Base-by-base conservation (phyloP, 2,888 invertebrate species). In the Odontocolon sp. region DNA sequence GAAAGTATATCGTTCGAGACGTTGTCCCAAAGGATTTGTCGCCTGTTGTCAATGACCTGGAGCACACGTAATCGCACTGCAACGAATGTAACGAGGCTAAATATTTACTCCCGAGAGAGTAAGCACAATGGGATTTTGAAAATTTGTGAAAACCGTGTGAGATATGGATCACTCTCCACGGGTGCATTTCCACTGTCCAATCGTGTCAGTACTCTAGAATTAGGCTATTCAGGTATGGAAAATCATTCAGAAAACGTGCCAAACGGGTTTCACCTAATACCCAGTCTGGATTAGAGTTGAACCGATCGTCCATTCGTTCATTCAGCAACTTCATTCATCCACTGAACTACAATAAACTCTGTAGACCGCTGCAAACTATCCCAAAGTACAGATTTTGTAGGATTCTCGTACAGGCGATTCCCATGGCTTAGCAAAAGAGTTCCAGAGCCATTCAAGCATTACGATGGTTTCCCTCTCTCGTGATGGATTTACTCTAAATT, bases 251-350 rank as follows among this genome's bases (percentile, higher is more conserved):
- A 79, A 86, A 86, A 85, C 80, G 83, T 75, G 54, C 66, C 54
- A 84, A 82, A 83, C 86, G 84, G 86, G 83, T 88, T 89, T 88
- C 84, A 86, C 84, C 86, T 84, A 87, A 88, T 86, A 79, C 77
- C 85, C 64, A 36, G 14, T 38, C 64, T 64, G 86, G 87, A 88
- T 89, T 87, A 88, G 82, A 82, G 85, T 84, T 86, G 83, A 87
- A 82, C 82, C 81, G 81, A 26, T 81, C 81, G 81, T 71, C 64
- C 77, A 68, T 61, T 72, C 14, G 33, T 54, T n/a, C 31, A 33
- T 5, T 57, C 9, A 63, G 33, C 8, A 21, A 31, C 56, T 83
- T 82, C 81, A 80, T 77, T 74, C 82, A 82, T 71, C 66, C 68
- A 50, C 38, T 36, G 40, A 50, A 76, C 68, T 38, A 85, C 84